A percentile compares a stretch with the other conserved stretches of the same genome.
These are phyloP conservation scores for Ellobium chinense DNA, from an alignment of 2,888 invertebrate species.

Conservation along the genomic window DNA sequence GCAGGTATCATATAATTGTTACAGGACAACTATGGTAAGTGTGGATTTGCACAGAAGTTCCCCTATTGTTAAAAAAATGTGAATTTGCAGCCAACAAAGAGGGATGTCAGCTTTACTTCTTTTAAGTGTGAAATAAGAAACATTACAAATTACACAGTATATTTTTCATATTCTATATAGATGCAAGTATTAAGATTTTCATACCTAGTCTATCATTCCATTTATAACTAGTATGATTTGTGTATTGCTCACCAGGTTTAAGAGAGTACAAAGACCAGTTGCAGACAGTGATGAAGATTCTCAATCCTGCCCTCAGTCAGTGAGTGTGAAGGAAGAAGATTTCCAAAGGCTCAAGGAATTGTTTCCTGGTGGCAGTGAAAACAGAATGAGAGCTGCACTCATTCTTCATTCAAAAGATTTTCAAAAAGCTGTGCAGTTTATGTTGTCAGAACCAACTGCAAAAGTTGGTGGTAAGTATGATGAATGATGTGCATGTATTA, in stretches of 20 bases:
- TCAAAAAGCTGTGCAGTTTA: constrained; percentile 33
- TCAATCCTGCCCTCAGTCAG: background rate
- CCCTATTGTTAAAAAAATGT: too few relatives aligned
- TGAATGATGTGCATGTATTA: background rate
- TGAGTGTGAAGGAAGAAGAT: constrained; percentile 22
- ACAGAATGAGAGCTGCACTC: constrained; percentile 35
- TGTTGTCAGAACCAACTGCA: background rate
- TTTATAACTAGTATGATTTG: too few relatives aligned
- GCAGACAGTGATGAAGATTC: constrained; percentile 6
- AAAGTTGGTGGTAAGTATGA: background rate
- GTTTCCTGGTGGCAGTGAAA: constrained; percentile 40
- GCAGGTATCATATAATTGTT: too few relatives aligned
- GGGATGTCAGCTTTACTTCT: too few relatives aligned
- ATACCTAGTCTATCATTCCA: too few relatives aligned
- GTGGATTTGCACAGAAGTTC: too few relatives aligned
- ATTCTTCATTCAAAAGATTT: constrained; percentile 38
- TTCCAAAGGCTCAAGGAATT: constrained; percentile 23
- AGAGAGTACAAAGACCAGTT: constrained; percentile 3
- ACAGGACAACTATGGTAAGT: too few relatives aligned
- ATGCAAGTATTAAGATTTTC: background rate
- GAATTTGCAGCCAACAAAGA: too few relatives aligned
- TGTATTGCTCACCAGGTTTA: too few relatives aligned
- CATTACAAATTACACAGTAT: too few relatives aligned
- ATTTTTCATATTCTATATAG: too few relatives aligned
- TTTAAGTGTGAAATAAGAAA: too few relatives aligned